Evolutionary conservation across 2,797 vertebrate species (phyloP).

Genomic region (Chelidonichthys spinosus): DNA sequence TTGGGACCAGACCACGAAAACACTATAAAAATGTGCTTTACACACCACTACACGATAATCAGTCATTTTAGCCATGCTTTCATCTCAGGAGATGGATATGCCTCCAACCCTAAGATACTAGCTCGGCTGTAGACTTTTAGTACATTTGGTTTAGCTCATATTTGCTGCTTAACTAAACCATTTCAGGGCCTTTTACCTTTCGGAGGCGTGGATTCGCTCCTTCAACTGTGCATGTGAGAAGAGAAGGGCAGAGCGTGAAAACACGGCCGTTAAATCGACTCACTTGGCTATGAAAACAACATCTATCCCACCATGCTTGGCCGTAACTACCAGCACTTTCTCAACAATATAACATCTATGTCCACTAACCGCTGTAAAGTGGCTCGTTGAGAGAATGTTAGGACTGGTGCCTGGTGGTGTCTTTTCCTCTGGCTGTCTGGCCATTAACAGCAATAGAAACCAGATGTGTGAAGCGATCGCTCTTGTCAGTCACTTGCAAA

Average conservation of each 20-base stretch:
- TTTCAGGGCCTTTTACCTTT: constrained; percentile 11
- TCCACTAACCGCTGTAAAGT: constrained; percentile 60
- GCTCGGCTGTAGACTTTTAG: not conserved
- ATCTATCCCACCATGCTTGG: constrained; percentile 31
- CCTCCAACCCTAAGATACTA: constrained; percentile 1
- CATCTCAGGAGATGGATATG: constrained; percentile 1
- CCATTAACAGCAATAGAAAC: constrained; percentile 73
- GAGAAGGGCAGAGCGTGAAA: constrained; percentile 29
- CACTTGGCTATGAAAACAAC: constrained; percentile 38
- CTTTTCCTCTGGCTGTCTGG: constrained; percentile 54
- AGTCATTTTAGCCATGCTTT: not conserved
- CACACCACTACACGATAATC: not conserved
- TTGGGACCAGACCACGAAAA: constrained; percentile 24
- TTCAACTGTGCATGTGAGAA: constrained; percentile 6
- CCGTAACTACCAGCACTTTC: constrained; percentile 50
- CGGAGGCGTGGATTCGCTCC: not conserved
- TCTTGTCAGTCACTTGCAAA: constrained; percentile 64
- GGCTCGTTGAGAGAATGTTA: constrained; percentile 61
- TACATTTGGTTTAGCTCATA: not conserved
- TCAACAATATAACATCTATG: constrained; percentile 50
- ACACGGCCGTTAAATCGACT: constrained; percentile 24
- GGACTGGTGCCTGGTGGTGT: constrained; percentile 62
- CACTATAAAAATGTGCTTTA: not conserved
- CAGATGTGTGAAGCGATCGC: constrained; percentile 74
- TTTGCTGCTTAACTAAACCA: not conserved